phyloP scores from a whole-genome alignment of 2,797 vertebrate genomes.

The Characodon lateralis region DNA sequence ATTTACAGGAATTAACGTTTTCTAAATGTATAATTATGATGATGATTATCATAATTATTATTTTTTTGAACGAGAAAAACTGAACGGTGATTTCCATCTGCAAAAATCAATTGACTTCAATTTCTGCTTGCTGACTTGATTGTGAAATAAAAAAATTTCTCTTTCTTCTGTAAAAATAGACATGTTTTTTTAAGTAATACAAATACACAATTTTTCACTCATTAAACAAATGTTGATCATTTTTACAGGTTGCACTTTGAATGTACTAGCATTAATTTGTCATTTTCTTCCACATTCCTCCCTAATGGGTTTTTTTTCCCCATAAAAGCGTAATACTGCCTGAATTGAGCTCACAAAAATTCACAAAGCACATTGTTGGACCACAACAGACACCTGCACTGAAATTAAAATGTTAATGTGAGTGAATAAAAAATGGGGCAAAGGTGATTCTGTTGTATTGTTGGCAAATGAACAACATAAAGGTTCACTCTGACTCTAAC shows the following conservation, averaged over 20 bases:
- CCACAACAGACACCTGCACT: slow-evolving; percentile 50
- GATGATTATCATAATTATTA: too few species aligned
- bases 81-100: too few species aligned
- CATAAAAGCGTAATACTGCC: slow-evolving; percentile 72
- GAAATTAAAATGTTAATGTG: slow-evolving; percentile 35
- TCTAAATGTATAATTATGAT: too few species aligned
- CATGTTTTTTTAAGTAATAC: background rate
- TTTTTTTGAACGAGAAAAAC: too few species aligned
- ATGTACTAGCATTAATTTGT: slow-evolving; percentile 19
- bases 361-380: slow-evolving; percentile 63
- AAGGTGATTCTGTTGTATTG: slow-evolving; percentile 33
- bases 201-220: background rate
- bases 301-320: slow-evolving; percentile 14
- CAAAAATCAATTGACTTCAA: too few species aligned
- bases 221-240: slow-evolving; percentile 36
- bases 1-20: too few species aligned
- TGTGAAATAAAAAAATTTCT: background rate
- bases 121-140: too few species aligned
- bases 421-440: slow-evolving; percentile 39
- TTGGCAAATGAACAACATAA: slow-evolving; percentile 23
- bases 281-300: slow-evolving; percentile 60
- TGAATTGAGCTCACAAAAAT: slow-evolving; percentile 68
- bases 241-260: slow-evolving; percentile 42
- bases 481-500: slow-evolving; percentile 44
- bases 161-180: background rate